Evolutionary conservation across 2,797 vertebrate species (phyloP), one percentile per base, ranked within the genome.

Genomic region (Pelobates cultripes): DNA sequence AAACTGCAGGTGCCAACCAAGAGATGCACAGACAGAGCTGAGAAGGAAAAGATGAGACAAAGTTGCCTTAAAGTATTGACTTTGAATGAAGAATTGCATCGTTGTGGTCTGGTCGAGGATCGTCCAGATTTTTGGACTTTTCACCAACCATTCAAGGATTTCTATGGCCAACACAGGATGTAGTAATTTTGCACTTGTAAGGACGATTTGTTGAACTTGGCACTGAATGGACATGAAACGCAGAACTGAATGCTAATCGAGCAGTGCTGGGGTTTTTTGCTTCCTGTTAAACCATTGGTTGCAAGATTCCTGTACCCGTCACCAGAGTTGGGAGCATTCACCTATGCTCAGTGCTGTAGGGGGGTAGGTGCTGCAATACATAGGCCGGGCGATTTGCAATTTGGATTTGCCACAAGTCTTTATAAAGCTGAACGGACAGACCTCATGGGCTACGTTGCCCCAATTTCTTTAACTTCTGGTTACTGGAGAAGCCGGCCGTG

Each of bases 151-250:
- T 44, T 41, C 8, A 40, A 13, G 64, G 57, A 71, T 28, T 13
- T 71, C 7, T 76, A 28, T 70, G 55, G 66, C 14, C 73, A 55
- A 64, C 43, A 40, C 7, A n/a, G 64, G 70, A 64, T 44, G 44
- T 66, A 55, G 17, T 17, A 13, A 47, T 72, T 82, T 82, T 82
- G 80, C 80, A 82, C 80, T 77, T 77, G 45, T 63, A 41, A 81
- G 41, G 66, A 70, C 67, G 45, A 69, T 57, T 28, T 73, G 42
- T 73, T 44, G 51, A 43, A 53, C 51, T 81, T n/a, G 70, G 80
- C 74, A 82, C 80, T 77, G 80, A 76, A 63, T 9, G 44, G 47
- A 15, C 67, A 43, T 51, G 28, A 28, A 47, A 45, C 3, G 17
- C 12, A 57, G 72, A 57, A 45, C 47, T 42, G 57, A 0, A 53